Evolutionary conservation across 2,797 vertebrate species (phyloP).

Genomic region (Strix occidentalis): DNA sequence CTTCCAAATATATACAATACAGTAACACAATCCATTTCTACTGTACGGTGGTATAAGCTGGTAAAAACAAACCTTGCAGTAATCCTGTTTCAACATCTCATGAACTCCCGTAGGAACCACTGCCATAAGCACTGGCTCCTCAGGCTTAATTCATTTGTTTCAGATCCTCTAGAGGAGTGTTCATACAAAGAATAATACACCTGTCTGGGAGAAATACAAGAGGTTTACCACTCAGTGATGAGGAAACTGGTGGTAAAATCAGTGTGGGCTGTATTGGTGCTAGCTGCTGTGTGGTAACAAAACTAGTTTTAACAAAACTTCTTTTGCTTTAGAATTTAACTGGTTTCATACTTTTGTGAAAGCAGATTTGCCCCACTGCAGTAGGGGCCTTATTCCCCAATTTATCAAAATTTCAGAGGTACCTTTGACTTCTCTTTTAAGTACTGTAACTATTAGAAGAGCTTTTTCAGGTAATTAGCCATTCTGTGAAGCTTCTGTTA

Average conservation of each 20-base stretch:
- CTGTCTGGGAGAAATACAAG: background rate
- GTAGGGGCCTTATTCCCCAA: background rate
- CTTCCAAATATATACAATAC: background rate
- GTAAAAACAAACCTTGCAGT: background rate
- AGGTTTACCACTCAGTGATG: background rate
- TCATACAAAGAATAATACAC: background rate
- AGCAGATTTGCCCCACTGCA: background rate
- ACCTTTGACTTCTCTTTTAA: background rate
- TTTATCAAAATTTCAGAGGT: background rate
- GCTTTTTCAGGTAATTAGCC: background rate
- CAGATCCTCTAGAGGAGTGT: background rate
- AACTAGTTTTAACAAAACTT: background rate
- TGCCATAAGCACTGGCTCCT: background rate
- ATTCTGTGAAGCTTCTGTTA: background rate
- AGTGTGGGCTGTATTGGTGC: background rate
- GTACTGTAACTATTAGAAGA: background rate
- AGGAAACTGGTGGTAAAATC: background rate
- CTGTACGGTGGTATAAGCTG: background rate
- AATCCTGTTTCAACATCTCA: background rate
- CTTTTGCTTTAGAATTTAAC: background rate
- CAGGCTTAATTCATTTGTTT: background rate
- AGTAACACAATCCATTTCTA: background rate
- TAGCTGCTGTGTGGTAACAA: background rate
- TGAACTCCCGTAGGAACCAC: background rate
- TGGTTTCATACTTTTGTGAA: background rate